These are phyloP conservation scores for Glossosoma conforme DNA, from an alignment of 1,140 invertebrate species.

Conservation along the genomic window DNA sequence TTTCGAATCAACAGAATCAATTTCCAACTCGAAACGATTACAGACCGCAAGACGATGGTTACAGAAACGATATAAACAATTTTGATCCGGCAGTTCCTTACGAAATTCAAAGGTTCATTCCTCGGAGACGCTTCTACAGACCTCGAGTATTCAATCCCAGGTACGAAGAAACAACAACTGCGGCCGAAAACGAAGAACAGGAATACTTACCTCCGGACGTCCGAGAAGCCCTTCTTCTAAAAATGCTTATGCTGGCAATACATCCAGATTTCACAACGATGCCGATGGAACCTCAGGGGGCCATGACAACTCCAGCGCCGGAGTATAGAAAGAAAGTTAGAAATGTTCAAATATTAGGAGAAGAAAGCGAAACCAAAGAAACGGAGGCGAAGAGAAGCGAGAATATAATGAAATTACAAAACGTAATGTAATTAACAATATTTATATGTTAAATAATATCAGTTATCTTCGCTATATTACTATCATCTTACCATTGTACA, in stretches of 20 bases:
- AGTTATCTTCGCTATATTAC: constrained; percentile 2
- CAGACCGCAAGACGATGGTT: constrained; percentile 37
- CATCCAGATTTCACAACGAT: constrained; percentile 55
- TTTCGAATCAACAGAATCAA: constrained; percentile 25
- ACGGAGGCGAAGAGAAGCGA: constrained; percentile 19
- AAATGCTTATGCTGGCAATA: constrained; percentile 66
- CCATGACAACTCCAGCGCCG: constrained; percentile 42
- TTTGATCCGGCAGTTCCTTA: constrained; percentile 42
- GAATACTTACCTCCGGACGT: constrained; percentile 62
- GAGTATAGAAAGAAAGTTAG: constrained; percentile 49
- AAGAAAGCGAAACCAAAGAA: constrained; percentile 40
- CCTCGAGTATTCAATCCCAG: constrained; percentile 36
- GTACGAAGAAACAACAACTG: constrained; percentile 35
- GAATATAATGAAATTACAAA: constrained; percentile 13
- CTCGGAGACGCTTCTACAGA: constrained; percentile 43
- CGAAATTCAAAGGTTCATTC: constrained; percentile 43
- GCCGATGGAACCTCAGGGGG: constrained; percentile 35
- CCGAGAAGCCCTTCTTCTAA: constrained; percentile 60
- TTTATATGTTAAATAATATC: constrained; percentile 9
- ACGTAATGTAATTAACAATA: neutral
- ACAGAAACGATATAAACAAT: constrained; percentile 38
- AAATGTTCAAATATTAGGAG: constrained; percentile 57
- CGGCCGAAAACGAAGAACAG: constrained; percentile 46
- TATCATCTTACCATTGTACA: constrained; percentile 15
- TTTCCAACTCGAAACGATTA: constrained; percentile 40